A percentile compares a stretch with the other conserved stretches of the same genome.
Evolutionary conservation across 2,888 invertebrate genomes (phyloP).

Genomic region (Limnephilus marmoratus): DNA sequence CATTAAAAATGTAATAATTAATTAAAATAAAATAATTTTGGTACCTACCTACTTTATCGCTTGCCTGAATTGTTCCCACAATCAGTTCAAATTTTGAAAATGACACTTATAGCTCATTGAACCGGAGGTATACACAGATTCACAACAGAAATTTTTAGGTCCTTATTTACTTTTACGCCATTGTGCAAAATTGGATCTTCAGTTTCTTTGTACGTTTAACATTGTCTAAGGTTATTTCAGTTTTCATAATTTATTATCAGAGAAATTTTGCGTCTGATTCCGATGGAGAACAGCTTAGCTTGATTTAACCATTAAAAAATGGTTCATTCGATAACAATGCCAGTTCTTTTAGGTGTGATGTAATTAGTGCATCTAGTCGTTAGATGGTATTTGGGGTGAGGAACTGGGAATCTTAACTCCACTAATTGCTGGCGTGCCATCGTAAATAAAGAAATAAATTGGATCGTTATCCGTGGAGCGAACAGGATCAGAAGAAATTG

Average conservation of each 20-base stretch:
- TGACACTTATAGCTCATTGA: no score
- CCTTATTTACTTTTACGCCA: no score
- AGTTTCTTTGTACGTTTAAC: background rate
- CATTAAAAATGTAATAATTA: no score
- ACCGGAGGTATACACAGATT: no score
- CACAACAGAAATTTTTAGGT: no score
- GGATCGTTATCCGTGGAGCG: background rate
- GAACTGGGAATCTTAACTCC: background rate
- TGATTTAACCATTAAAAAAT: background rate
- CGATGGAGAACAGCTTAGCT: background rate
- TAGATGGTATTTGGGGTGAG: background rate
- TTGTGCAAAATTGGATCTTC: no score
- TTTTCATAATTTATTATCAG: no score
- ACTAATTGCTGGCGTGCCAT: slow-evolving; percentile 11
- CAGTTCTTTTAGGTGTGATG: background rate
- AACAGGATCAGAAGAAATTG: background rate
- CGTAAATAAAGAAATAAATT: slow-evolving; percentile 18
- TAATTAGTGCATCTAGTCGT: background rate
- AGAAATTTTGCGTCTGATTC: no score
- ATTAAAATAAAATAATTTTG: no score
- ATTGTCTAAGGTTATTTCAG: background rate
- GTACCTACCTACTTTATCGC: no score
- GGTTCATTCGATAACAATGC: background rate
- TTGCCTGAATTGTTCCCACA: no score
- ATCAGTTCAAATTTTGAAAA: no score